Conservation (phyloP, 2,113 vertebrate species). For the Onychorhynchus coronatus region DNA sequence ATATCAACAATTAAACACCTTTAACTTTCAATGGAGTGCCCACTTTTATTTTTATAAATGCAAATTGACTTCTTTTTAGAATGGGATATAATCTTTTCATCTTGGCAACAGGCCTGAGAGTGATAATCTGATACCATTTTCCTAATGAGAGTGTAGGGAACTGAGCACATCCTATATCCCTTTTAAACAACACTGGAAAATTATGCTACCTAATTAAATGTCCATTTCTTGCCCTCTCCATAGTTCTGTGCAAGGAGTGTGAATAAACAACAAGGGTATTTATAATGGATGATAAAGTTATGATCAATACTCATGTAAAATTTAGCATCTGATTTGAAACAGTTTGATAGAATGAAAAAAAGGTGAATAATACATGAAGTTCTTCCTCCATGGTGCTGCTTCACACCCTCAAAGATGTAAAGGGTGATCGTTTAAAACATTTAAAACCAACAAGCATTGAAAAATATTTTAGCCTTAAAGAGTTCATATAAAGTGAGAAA, state of each 20-base stretch:
- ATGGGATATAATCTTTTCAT: neutral
- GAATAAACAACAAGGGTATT: slow-evolving; percentile 42
- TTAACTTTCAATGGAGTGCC: neutral
- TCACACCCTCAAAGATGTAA: neutral
- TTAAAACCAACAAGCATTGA: neutral
- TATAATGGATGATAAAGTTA: slow-evolving; percentile 59
- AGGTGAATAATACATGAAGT: slow-evolving; percentile 63
- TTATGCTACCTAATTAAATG: slow-evolving; percentile 23
- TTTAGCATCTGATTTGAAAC: slow-evolving; percentile 57
- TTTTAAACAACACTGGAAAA: slow-evolving; percentile 15
- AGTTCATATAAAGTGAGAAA: neutral
- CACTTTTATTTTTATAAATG: neutral
- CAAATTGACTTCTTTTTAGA: neutral
- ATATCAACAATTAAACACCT: slow-evolving; percentile 1
- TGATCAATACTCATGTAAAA: slow-evolving; percentile 73
- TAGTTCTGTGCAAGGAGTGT: neutral
- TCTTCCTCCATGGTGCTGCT: neutral
- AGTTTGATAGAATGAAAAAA: slow-evolving; percentile 11
- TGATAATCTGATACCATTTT: neutral
- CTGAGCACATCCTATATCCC: neutral
- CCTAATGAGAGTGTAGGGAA: neutral
- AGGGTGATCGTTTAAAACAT: neutral
- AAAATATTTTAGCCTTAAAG: neutral
- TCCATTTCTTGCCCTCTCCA: neutral
- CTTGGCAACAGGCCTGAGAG: neutral